Conservation (phyloP, 2,797 vertebrate species). For the Leuciscus waleckii region DNA sequence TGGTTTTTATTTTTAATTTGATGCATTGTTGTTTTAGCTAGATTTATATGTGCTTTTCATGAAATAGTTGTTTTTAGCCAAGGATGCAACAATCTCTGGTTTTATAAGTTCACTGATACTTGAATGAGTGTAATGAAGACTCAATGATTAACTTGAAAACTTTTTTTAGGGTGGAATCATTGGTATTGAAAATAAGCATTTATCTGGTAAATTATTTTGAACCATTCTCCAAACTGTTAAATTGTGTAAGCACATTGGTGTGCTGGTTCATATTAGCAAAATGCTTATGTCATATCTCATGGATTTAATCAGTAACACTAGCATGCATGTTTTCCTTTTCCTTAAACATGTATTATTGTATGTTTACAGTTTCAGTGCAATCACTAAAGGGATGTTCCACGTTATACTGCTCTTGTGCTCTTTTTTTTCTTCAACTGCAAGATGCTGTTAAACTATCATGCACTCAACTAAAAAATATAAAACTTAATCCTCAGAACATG, state of each 20-base stretch:
- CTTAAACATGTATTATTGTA: constrained; percentile 13
- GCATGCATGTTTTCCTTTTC: constrained; percentile 40
- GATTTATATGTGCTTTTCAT: not conserved
- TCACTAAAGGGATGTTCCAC: constrained; percentile 30
- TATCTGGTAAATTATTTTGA: not conserved
- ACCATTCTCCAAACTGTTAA: not conserved
- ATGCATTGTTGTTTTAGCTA: not conserved
- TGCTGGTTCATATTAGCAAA: not conserved
- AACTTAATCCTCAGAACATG: not conserved
- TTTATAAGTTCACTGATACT: not conserved
- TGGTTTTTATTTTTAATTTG: constrained; percentile 12
- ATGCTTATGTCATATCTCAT: not conserved
- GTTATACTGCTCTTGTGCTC: not conserved
- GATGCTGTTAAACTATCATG: not conserved
- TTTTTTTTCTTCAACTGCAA: not conserved
- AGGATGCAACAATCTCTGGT: not conserved
- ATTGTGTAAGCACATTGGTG: constrained; percentile 1
- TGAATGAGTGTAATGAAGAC: not conserved
- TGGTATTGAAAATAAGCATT: not conserved
- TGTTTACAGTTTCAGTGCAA: constrained; percentile 34
- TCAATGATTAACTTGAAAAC: not conserved
- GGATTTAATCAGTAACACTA: constrained; percentile 10
- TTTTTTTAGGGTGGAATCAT: not conserved
- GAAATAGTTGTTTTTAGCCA: not conserved
- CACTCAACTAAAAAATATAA: not conserved